Base-by-base conservation (phyloP, 2,888 invertebrate species). In the Volucella bombylans region DNA sequence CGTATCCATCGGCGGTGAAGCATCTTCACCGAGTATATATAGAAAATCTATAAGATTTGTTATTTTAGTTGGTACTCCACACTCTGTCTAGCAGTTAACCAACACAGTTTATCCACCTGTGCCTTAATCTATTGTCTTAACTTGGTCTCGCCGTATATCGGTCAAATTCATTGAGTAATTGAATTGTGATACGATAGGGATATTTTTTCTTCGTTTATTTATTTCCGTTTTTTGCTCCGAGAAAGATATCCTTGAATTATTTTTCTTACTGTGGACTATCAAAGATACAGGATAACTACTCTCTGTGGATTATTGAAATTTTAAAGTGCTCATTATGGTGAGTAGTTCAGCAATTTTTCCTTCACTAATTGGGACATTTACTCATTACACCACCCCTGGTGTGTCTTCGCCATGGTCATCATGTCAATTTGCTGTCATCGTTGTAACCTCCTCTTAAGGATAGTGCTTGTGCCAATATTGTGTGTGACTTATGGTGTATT, bases 11-110 rank as follows among this genome's bases (percentile, higher is more conserved):
- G 67, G 49, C 49, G 59, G 71, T 47, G 83, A 82, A 82, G 86
- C 88, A 87, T 87, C 87, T 87, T 87, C 89, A 87, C 87, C 88
- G 89, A 89, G 91, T 90, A 90, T 91, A 91, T 91, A 91, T 91
- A 91, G 90, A 90, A 90, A 91, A 91, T 91, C 90, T 89, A 88
- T 88, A 90, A 88, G 90, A 90, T 90, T 90, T 88, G 90, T 89
- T 90, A 89, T 89, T 89, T 91, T 91, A 91, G 91, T 91, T 91
- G 91, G 90, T 91, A 91, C 89, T 90, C 90, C 91, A 90, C 90
- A 90, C 89, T 90, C 90, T 89, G 90, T 89, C 90, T 89, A 90
- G 90, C 90, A 90, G 90, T 90, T 88, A 89, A 88, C 89, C 90
- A 89, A 89, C 89, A 87, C 86, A 86, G 65, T 52, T 79, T 59